These are phyloP conservation scores for Corbicula japonica DNA, from an alignment of 2,888 invertebrate genomes.

Conservation along the genomic window DNA sequence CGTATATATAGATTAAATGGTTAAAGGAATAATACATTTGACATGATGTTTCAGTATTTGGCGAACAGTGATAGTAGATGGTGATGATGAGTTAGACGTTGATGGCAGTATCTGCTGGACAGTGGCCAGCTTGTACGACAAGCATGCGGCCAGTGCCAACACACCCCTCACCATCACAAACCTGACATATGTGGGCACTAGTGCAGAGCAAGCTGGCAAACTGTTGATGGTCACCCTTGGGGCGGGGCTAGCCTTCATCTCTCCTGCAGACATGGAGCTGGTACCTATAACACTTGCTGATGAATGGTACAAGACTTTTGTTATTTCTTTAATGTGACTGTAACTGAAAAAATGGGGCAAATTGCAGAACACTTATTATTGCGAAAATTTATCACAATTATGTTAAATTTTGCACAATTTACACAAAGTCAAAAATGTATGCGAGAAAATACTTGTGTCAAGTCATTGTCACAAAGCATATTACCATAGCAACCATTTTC, in stretches of 20 bases:
- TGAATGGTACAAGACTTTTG: constrained; percentile 1
- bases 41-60: constrained; percentile 29
- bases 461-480: too few species aligned
- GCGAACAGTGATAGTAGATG: constrained; percentile 7
- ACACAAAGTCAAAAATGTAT: too few species aligned
- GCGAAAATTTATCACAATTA: background rate
- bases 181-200: constrained; percentile 6
- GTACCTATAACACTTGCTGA: constrained; percentile 32
- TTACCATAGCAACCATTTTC: too few species aligned
- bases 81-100: background rate
- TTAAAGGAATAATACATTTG: too few species aligned
- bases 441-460: too few species aligned
- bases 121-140: constrained; percentile 27
- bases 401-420: background rate
- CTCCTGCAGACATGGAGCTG: constrained; percentile 46
- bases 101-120: constrained; percentile 29
- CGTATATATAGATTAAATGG: too few species aligned
- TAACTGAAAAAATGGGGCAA: too few species aligned
- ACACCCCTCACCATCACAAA: background rate
- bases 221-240: constrained; percentile 42
- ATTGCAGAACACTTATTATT: too few species aligned
- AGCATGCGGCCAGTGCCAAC: background rate
- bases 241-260: constrained; percentile 50
- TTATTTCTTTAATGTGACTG: background rate
- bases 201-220: constrained; percentile 28